Percentiles rank a stretch among this genome's conserved stretches.
These are phyloP conservation scores for Cheilosia vernalis DNA, from an alignment of 2,888 invertebrate genomes.

Conservation along the genomic window DNA sequence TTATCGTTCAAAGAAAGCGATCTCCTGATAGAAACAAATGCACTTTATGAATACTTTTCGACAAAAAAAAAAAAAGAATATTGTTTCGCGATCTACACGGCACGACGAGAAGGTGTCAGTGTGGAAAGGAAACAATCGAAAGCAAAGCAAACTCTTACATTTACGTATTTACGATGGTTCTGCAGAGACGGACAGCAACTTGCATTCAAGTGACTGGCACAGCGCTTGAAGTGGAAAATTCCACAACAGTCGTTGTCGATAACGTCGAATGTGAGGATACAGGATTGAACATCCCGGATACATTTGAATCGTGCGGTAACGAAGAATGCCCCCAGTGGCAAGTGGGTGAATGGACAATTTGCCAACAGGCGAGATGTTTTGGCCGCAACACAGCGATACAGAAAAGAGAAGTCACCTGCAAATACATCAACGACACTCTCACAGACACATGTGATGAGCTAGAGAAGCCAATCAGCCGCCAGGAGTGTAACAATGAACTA, in stretches of 20 bases:
- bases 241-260: constrained; percentile 84
- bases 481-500: constrained; percentile 92
- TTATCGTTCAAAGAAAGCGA: not conserved
- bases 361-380: constrained; percentile 90
- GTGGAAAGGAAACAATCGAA: constrained; percentile 4
- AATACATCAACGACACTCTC: constrained; percentile 83
- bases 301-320: constrained; percentile 87
- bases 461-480: constrained; percentile 89
- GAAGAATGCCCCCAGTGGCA: constrained; percentile 90
- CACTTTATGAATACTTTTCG: constrained; percentile 8
- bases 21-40: constrained; percentile 1
- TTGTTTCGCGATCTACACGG: not conserved
- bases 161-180: constrained; percentile 18
- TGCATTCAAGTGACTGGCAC: constrained; percentile 77
- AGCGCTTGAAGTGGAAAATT: constrained; percentile 83
- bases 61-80: not conserved
- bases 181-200: constrained; percentile 80
- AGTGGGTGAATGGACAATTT: constrained; percentile 88
- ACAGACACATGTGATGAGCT: constrained; percentile 87
- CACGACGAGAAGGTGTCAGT: not conserved
- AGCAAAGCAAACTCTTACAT: constrained; percentile 9
- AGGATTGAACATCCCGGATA: constrained; percentile 87
- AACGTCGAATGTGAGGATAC: constrained; percentile 88
- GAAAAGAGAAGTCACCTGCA: constrained; percentile 86
- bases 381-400: constrained; percentile 91